Percentiles rank a stretch among this genome's conserved stretches.
Conservation (phyloP, 2,888 invertebrate species). For the Ceramica pisi region DNA sequence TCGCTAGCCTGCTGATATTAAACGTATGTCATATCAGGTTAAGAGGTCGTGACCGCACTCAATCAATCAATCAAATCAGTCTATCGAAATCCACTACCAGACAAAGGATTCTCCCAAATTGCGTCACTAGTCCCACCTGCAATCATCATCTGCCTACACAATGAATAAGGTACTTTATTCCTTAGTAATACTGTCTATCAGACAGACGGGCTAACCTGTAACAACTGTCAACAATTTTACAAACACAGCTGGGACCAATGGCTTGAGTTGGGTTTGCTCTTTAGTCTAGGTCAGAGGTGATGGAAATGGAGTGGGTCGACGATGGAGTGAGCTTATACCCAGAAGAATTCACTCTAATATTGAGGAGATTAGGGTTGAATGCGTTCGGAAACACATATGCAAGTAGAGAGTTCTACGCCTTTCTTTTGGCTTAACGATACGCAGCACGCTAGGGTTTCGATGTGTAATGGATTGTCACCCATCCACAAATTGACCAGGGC, state of each 20-base stretch:
- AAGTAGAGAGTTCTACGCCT: no score
- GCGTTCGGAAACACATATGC: no score
- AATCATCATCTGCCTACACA: background rate
- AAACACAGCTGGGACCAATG: background rate
- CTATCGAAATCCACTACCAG: background rate
- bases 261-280: no score
- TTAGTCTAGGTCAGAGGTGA: no score
- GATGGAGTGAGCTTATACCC: no score
- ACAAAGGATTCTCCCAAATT: slow-evolving; percentile 4
- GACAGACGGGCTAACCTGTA: background rate
- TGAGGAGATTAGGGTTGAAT: no score
- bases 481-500: background rate
- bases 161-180: background rate
- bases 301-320: no score
- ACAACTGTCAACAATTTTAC: background rate
- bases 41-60: slow-evolving; percentile 15
- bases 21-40: background rate
- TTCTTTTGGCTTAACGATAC: background rate
- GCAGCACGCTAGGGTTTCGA: background rate
- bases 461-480: background rate
- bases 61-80: slow-evolving; percentile 21
- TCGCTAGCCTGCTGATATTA: background rate
- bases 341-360: no score
- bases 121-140: background rate
- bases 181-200: background rate